Conservation (phyloP, 1,140 invertebrate genomes). For the Drosophila teissieri region DNA sequence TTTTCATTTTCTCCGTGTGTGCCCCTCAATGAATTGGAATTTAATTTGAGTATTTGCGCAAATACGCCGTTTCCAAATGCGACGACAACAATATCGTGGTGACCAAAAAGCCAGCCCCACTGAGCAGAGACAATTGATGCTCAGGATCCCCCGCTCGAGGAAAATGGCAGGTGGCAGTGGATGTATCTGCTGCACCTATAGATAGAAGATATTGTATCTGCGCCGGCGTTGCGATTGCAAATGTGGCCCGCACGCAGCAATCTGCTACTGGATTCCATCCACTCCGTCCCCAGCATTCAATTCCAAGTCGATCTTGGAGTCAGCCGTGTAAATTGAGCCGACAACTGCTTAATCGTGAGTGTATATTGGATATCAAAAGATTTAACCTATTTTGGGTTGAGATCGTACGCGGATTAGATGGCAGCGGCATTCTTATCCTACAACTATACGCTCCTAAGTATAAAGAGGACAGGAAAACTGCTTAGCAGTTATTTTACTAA, state of each 20-base stretch:
- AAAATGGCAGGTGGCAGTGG: conserved; percentile 65
- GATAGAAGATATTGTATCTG: conserved; percentile 61
- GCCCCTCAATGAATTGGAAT: conserved; percentile 84
- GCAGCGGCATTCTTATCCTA: not conserved
- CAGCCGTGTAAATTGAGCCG: conserved; percentile 65
- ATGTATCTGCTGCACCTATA: conserved; percentile 25
- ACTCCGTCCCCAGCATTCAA: conserved; percentile 7
- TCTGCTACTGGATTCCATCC: conserved; percentile 80
- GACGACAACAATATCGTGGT: conserved; percentile 76
- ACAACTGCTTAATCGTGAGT: conserved; percentile 81
- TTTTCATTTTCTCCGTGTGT: conserved; percentile 62
- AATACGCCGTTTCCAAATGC: conserved; percentile 70
- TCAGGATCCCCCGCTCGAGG: conserved; percentile 62
- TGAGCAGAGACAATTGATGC: conserved; percentile 73
- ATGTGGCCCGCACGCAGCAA: conserved; percentile 81
- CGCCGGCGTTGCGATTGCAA: conserved; percentile 50
- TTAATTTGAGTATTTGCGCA: conserved; percentile 84
- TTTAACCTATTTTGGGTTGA: conserved; percentile 22
- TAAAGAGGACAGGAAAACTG: too few species aligned
- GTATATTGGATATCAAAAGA: conserved; percentile 44
- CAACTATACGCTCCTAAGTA: too few species aligned
- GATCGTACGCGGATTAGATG: conserved; percentile 1
- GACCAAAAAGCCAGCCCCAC: conserved; percentile 28
- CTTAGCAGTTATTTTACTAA: too few species aligned
- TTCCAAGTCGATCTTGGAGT: conserved; percentile 37